Conservation (phyloP, 2,113 vertebrate genomes). For the Muntiacus reevesi region DNA sequence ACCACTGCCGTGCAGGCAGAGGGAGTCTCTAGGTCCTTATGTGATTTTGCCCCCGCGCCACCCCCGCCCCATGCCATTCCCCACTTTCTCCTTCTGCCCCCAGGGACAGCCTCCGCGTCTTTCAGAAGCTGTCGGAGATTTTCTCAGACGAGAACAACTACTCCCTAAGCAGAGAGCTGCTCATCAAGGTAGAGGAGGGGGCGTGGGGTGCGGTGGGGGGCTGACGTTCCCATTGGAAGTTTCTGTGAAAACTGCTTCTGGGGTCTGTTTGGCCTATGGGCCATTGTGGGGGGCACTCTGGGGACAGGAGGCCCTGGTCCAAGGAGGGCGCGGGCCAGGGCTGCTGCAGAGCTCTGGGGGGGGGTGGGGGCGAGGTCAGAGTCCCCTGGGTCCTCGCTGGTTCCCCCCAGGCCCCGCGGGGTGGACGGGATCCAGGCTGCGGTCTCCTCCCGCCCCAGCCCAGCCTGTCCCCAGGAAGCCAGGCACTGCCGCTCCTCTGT, state of each 20-base stretch:
- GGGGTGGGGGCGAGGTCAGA: rapidly evolving
- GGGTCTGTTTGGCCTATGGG: background rate
- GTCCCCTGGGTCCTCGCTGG: background rate
- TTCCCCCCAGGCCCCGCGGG: background rate
- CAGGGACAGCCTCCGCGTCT: conserved; percentile 94
- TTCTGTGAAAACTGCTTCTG: background rate
- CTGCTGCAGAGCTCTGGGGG: background rate
- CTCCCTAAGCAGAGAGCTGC: conserved; percentile 94
- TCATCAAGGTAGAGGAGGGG: conserved; percentile 89
- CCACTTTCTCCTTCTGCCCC: background rate
- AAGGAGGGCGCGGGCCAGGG: background rate
- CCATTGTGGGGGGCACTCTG: too few species aligned
- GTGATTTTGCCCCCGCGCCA: rapidly evolving
- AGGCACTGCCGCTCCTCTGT: background rate
- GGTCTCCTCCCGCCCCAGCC: background rate
- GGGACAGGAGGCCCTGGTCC: background rate
- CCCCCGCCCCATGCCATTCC: rapidly evolving
- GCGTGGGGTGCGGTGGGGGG: rapidly evolving
- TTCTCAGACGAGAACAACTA: conserved; percentile 99
- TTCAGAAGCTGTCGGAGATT: conserved; percentile 96
- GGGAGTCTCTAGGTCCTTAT: too few species aligned
- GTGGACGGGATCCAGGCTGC: rapidly evolving
- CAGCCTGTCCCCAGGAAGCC: background rate
- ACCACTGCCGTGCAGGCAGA: rapidly evolving
- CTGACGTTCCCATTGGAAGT: rapidly evolving